These are phyloP conservation scores for Cyrtodaria siliqua DNA, from an alignment of 2,888 invertebrate species.

Conservation along the genomic window DNA sequence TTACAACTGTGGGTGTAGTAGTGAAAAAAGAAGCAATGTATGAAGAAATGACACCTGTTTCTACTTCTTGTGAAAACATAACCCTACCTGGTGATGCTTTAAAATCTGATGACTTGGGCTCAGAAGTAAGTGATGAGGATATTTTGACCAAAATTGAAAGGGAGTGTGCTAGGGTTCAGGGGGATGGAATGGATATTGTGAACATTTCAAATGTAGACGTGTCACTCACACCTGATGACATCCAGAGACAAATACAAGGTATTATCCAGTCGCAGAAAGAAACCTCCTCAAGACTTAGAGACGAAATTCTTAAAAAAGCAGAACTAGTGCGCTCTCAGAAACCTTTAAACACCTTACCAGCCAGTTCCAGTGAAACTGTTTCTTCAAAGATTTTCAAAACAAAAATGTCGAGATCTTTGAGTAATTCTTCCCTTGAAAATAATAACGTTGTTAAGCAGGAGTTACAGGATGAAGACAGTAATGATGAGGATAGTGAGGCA, in stretches of 20 bases:
- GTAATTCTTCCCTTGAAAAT: neutral
- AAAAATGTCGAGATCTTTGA: neutral
- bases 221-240: constrained; percentile 28
- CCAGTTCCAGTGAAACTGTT: constrained; percentile 1
- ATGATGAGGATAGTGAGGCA: constrained; percentile 62
- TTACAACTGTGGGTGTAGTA: neutral
- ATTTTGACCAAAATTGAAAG: constrained; percentile 86
- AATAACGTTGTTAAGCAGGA: constrained; percentile 32
- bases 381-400: constrained; percentile 23
- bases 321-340: no score
- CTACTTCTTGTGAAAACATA: neutral
- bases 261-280: constrained; percentile 24
- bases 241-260: constrained; percentile 34
- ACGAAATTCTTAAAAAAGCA: no score
- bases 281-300: neutral
- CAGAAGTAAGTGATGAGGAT: constrained; percentile 53
- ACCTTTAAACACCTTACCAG: neutral
- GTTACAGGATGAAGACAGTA: constrained; percentile 21
- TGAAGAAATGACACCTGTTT: constrained; percentile 4
- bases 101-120: neutral
- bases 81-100: constrained; percentile 21
- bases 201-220: constrained; percentile 22
- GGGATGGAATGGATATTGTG: constrained; percentile 27
- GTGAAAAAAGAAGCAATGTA: constrained; percentile 51
- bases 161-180: constrained; percentile 87